Evolutionary conservation across 1,140 invertebrate genomes (phyloP).

Genomic region (Aradophagus sp.): DNA sequence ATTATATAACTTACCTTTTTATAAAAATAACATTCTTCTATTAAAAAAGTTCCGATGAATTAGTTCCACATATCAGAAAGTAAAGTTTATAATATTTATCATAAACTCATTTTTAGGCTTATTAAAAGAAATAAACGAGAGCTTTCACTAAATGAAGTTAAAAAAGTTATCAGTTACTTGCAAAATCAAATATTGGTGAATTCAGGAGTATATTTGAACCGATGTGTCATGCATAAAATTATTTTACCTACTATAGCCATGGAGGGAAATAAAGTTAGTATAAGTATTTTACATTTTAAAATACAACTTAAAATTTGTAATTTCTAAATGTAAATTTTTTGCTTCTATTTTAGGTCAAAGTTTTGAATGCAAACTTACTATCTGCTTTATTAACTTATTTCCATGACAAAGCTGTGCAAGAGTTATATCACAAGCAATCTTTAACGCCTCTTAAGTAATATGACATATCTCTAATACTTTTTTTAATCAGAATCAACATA

Average conservation of each 20-base stretch:
- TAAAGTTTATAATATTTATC: no score
- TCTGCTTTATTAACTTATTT: constrained; percentile 12
- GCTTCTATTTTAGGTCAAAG: constrained; percentile 26
- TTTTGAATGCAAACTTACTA: constrained; percentile 9
- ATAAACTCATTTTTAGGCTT: constrained; percentile 3
- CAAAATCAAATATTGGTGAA: constrained; percentile 1
- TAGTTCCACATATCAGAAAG: no score
- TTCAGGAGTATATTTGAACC: constrained; percentile 2
- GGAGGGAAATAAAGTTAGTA: constrained; percentile 17
- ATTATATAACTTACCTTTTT: no score
- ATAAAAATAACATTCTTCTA: no score
- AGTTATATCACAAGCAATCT: constrained; percentile 6
- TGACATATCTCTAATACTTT: no score
- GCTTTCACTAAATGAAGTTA: constrained; percentile 2
- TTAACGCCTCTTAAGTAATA: no score
- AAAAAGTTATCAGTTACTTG: constrained; percentile 5
- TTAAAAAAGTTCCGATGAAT: no score
- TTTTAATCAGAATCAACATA: no score
- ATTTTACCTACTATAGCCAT: constrained; percentile 7
- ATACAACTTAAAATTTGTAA: not conserved
- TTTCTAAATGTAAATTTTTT: no score
- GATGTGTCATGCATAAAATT: constrained; percentile 8
- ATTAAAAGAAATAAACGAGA: not conserved
- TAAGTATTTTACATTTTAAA: not conserved
- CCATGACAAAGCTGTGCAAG: constrained; percentile 4